Conservation (phyloP, 2,113 vertebrate genomes). For the Parotia lawesii region DNA sequence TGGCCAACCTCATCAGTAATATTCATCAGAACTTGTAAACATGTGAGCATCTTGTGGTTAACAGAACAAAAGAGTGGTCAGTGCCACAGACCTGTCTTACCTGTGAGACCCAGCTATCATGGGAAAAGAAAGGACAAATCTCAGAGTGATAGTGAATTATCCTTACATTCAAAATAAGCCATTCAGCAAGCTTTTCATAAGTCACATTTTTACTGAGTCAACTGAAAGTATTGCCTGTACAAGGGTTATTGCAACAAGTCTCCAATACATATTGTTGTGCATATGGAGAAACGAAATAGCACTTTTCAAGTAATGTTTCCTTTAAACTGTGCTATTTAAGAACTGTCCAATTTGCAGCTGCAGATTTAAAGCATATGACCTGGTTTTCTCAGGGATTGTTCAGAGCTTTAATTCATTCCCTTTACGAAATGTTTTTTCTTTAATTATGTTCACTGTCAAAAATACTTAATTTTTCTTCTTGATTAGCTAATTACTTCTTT, state of each 20-base stretch:
- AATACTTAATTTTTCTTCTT: not conserved
- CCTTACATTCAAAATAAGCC: not conserved
- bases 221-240: not conserved
- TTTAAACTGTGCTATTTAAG: not conserved
- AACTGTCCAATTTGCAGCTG: not conserved
- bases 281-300: not conserved
- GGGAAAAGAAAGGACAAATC: not conserved
- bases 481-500: not conserved
- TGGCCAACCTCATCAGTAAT: not conserved
- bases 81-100: not conserved
- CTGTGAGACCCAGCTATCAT: not conserved
- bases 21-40: not conserved
- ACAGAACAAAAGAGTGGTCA: not conserved
- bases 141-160: not conserved
- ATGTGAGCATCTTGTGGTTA: not conserved
- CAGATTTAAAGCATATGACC: not conserved
- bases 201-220: not conserved
- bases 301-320: not conserved
- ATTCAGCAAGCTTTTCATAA: not conserved
- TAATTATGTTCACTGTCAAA: not conserved
- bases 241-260: not conserved
- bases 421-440: not conserved
- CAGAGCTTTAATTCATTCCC: not conserved
- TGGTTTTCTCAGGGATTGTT: not conserved
- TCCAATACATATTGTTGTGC: not conserved